Evolutionary conservation across 2,797 vertebrate genomes (phyloP).

Genomic region (Naso thynnoides): DNA sequence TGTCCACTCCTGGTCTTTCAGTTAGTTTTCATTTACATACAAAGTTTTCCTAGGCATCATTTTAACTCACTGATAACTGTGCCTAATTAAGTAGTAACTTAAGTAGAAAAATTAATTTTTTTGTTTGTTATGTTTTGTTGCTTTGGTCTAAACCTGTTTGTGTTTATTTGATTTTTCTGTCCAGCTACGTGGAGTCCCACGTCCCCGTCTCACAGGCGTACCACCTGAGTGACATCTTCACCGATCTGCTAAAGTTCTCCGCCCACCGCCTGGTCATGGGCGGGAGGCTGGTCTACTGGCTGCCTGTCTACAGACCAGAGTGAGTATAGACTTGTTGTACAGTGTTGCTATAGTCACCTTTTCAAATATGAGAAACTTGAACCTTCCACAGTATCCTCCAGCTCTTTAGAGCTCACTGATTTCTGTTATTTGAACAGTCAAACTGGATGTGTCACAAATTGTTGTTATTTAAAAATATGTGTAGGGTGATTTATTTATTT

Average conservation of each 20-base stretch:
- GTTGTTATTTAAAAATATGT: constrained; percentile 2
- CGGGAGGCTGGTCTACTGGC: constrained; percentile 96
- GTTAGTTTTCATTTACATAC: neutral
- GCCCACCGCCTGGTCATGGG: constrained; percentile 90
- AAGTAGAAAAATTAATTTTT: neutral
- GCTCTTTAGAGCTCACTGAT: neutral
- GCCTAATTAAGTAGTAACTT: neutral
- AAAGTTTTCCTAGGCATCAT: neutral
- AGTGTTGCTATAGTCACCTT: neutral
- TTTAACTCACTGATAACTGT: neutral
- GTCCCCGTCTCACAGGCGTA: constrained; percentile 93
- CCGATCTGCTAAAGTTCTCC: constrained; percentile 94
- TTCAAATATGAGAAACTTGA: neutral
- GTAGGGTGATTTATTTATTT: neutral
- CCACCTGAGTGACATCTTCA: constrained; percentile 96
- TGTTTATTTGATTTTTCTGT: constrained; percentile 24
- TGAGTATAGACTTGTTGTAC: constrained; percentile 79
- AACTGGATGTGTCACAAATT: neutral
- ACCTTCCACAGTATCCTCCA: neutral
- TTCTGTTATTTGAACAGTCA: constrained; percentile 3
- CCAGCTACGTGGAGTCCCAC: constrained; percentile 89
- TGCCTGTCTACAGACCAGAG: constrained; percentile 96
- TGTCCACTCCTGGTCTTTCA: no score
- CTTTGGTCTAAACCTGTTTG: constrained; percentile 13
- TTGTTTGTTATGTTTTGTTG: neutral